Conservation (phyloP, 2,797 vertebrate genomes). For the Chiloscyllium punctatum region DNA sequence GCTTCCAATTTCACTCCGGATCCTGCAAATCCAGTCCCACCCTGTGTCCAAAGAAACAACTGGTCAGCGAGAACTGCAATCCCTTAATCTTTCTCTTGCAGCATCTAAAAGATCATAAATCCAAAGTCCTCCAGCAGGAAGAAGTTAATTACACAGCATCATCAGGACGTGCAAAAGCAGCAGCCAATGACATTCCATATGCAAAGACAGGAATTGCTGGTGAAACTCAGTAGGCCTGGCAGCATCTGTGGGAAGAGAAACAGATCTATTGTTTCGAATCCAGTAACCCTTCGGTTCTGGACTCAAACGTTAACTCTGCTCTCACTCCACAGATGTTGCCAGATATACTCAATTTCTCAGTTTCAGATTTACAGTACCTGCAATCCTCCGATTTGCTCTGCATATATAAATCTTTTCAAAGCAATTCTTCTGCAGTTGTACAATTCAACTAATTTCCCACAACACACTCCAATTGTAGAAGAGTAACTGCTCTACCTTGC, state of each 20-base stretch:
- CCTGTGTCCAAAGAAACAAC: constrained; percentile 53
- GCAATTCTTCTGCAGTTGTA: background rate
- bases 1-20: constrained; percentile 75
- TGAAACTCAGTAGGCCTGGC: too few relatives aligned
- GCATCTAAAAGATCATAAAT: too few relatives aligned
- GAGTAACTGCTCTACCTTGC: background rate
- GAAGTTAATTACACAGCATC: background rate
- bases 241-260: background rate
- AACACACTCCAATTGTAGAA: background rate
- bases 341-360: too few relatives aligned
- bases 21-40: constrained; percentile 77
- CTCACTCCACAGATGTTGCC: too few relatives aligned
- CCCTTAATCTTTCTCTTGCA: background rate
- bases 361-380: background rate
- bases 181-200: background rate
- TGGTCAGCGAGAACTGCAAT: background rate
- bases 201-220: background rate
- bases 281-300: too few relatives aligned
- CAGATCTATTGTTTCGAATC: background rate
- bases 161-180: background rate
- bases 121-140: background rate
- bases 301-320: background rate
- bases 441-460: background rate
- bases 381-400: background rate
- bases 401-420: background rate